Percentiles rank a stretch among this genome's conserved stretches.
These are phyloP conservation scores for Nomada flava DNA, from an alignment of 2,888 invertebrate species.

Conservation along the genomic window DNA sequence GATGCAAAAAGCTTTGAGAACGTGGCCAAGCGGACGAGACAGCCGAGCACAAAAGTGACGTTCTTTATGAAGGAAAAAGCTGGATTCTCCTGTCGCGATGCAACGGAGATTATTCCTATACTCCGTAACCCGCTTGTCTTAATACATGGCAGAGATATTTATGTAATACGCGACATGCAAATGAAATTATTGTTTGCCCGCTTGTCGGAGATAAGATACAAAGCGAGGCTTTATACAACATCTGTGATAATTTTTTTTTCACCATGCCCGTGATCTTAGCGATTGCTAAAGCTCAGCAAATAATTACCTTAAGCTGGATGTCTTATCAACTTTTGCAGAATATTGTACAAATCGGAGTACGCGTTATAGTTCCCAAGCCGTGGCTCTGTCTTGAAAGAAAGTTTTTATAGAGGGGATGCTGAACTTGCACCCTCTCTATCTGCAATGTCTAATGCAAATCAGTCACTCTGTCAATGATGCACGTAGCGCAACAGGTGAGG, in stretches of 20 bases:
- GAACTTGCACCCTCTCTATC: background rate
- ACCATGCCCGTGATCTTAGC: no score
- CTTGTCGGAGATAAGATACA: conserved; percentile 35
- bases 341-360: no score
- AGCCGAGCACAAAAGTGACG: conserved; percentile 7
- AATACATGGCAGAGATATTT: conserved; percentile 32
- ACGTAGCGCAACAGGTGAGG: conserved; percentile 50
- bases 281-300: no score
- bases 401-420: no score
- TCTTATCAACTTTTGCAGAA: no score
- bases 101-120: conserved; percentile 32
- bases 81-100: conserved; percentile 22
- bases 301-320: no score
- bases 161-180: conserved; percentile 50
- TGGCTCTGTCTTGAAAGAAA: background rate
- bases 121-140: conserved; percentile 12
- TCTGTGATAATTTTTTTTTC: no score
- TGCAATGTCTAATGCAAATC: background rate
- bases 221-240: conserved; percentile 11
- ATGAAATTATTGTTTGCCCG: conserved; percentile 41
- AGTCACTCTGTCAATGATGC: conserved; percentile 12
- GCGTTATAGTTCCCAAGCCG: no score
- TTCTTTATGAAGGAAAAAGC: conserved; percentile 12
- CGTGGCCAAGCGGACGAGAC: conserved; percentile 5
- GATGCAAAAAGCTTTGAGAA: conserved; percentile 27